These are phyloP conservation scores for Sinonovacula constricta DNA, from an alignment of 1,140 invertebrate genomes.

Conservation along the genomic window DNA sequence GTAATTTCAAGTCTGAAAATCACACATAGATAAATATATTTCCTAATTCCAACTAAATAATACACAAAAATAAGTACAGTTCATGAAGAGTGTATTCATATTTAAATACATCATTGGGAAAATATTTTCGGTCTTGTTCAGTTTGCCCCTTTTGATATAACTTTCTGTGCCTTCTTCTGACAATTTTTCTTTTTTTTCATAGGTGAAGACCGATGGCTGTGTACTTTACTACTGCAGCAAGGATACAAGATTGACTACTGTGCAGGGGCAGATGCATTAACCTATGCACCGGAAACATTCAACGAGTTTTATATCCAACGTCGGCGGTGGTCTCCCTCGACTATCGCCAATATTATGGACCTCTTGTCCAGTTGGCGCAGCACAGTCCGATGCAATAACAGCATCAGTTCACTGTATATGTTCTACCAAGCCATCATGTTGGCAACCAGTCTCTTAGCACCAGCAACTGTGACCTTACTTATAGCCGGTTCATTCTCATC, in stretches of 20 bases:
- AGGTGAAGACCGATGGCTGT: conserved; percentile 85
- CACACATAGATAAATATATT: no score
- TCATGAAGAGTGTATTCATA: no score
- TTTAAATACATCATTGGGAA: no score
- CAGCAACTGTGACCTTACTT: conserved; percentile 95
- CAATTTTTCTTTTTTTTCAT: conserved; percentile 31
- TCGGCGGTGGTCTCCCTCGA: conserved; percentile 84
- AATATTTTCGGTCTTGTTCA: no score
- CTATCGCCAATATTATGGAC: conserved; percentile 84
- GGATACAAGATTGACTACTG: conserved; percentile 84
- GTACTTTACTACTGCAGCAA: conserved; percentile 83
- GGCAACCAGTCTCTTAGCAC: conserved; percentile 93
- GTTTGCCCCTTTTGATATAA: no score
- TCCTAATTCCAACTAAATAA: no score
- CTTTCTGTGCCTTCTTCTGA: no score
- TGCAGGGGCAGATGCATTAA: conserved; percentile 84
- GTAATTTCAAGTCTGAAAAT: no score
- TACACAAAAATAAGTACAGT: no score
- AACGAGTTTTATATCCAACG: conserved; percentile 79
- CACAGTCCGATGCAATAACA: conserved; percentile 82
- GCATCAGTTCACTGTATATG: conserved; percentile 82
- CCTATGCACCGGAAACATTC: conserved; percentile 83
- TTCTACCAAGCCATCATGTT: conserved; percentile 83
- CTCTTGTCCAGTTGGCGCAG: conserved; percentile 80
- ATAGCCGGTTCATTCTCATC: conserved; percentile 96